phyloP scores from a whole-genome alignment of 2,888 invertebrate genomes.

The Lithophane socia region DNA sequence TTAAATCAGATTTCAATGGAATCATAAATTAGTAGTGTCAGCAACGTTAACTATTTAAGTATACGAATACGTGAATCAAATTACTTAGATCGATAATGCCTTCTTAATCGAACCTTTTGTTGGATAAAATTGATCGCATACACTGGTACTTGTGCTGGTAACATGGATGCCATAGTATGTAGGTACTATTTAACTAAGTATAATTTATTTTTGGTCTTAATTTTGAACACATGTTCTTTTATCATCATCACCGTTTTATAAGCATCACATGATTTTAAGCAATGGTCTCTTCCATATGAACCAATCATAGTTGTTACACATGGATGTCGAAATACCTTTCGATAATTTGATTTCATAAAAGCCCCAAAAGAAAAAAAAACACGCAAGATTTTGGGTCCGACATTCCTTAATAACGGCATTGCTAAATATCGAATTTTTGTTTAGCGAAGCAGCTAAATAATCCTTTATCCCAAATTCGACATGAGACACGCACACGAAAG shows the following conservation, averaged over 20 bases:
- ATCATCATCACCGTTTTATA: neutral
- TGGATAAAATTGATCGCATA: conserved; percentile 70
- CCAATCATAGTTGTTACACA: neutral
- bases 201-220: neutral
- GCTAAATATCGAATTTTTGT: conserved; percentile 44
- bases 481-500: conserved; percentile 49
- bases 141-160: conserved; percentile 25
- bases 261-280: neutral
- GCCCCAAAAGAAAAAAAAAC: conserved; percentile 6
- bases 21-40: conserved; percentile 76
- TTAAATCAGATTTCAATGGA: conserved; percentile 76
- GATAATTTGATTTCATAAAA: neutral
- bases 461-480: conserved; percentile 63
- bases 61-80: conserved; percentile 70
- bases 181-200: neutral
- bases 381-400: conserved; percentile 6
- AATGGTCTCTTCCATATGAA: neutral
- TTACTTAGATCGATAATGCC: conserved; percentile 71
- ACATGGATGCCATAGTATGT: conserved; percentile 21
- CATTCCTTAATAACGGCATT: conserved; percentile 40
- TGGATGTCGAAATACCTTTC: neutral
- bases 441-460: conserved; percentile 51
- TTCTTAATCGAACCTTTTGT: conserved; percentile 74
- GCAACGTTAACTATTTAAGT: conserved; percentile 67
- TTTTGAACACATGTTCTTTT: neutral